These are phyloP conservation scores for Sycobia sp. DNA, from an alignment of 1,140 invertebrate species.

Conservation along the genomic window DNA sequence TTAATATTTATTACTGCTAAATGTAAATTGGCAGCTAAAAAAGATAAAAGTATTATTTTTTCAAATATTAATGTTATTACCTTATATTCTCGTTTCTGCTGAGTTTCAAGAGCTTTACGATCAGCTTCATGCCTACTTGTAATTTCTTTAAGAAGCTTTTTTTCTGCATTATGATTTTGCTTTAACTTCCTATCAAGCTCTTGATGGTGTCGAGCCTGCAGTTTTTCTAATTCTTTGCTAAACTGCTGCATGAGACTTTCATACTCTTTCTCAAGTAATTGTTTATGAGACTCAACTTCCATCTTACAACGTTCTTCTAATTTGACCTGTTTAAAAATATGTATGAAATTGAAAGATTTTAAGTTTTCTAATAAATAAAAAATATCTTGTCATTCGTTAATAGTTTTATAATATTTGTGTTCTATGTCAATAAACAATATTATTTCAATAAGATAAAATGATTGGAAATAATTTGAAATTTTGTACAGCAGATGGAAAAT, in stretches of 20 bases:
- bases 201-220: constrained; percentile 85
- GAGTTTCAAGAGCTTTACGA: constrained; percentile 83
- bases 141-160: constrained; percentile 94
- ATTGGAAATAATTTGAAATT: no score
- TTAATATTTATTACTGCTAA: no score
- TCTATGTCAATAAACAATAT: no score
- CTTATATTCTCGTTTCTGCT: constrained; percentile 98
- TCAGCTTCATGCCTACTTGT: constrained; percentile 87
- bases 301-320: constrained; percentile 94
- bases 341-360: no score
- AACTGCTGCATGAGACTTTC: constrained; percentile 89
- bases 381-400: no score
- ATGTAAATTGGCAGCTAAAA: no score
- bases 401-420: no score
- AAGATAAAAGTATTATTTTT: no score
- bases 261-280: constrained; percentile 95
- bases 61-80: no score
- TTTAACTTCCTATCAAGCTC: constrained; percentile 89
- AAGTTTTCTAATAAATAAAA: no score
- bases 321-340: constrained; percentile 61
- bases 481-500: no score
- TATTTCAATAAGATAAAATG: no score
- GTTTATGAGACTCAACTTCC: constrained; percentile 96
- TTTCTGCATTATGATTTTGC: constrained; percentile 86
- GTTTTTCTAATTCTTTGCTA: constrained; percentile 88